Evolutionary conservation across 2,113 vertebrate genomes (phyloP), one percentile per base, ranked within the genome.

Genomic region (Larimichthys polyactis): DNA sequence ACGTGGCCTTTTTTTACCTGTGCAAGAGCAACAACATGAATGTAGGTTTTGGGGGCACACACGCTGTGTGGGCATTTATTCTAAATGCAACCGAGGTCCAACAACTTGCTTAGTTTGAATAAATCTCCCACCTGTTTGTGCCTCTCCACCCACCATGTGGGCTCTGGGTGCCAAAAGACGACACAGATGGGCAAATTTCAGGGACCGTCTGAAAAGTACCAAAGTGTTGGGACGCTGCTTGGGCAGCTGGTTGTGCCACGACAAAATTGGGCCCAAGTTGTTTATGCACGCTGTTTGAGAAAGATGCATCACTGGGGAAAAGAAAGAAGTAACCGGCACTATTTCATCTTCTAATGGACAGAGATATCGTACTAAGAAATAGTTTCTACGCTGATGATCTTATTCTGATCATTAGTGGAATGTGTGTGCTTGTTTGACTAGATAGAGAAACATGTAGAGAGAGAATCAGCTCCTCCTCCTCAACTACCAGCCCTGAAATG

Each of bases 31-130:
- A 32, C 32, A 32, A 32, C 32, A 32, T 32, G 32, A 32, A 32
- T 32, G 5, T 32, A 32, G 32, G 32, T 32, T 32, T 32, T 32
- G 5, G 32, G 32, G 32, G 32, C 5, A 6, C 32, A 32, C 5
- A 32, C 1, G 5, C 32, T 32, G 32, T 32, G 5, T 6, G 36
- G 36, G 36, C 36, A 8, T 40, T 8, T 40, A 40, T 40, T 9
- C 8, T 40, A 40, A 40, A 0, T 8, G 7, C 36, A 40, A 8
- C 36, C 36, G 1, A 8, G 36, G 8, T 9, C 63, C 63, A 44
- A 59, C 32, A 32, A 14, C n/a, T 55, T 5, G 5, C n/a, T 36
- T 48, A 63, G 74, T 64, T 86, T 74, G 24, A 70, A 15, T 71
- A 9, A 66, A 75, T 27, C 12, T 24, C 76, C 75, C 4, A 73